Percentiles rank a stretch among this genome's conserved stretches.
phyloP scores from a whole-genome alignment of 2,113 vertebrate genomes.

The Callipepla californica region DNA sequence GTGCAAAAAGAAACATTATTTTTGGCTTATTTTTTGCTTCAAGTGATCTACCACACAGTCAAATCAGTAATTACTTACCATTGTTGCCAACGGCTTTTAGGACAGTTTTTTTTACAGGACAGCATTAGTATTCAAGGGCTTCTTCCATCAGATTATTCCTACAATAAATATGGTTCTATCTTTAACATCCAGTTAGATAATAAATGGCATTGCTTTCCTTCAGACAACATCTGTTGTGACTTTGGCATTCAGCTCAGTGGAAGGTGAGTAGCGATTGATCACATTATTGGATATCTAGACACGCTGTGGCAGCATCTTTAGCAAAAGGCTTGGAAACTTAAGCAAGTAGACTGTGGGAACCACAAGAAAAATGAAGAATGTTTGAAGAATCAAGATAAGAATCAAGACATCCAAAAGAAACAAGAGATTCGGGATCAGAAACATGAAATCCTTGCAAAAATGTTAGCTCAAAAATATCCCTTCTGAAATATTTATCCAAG shows the following conservation, averaged over 20 bases:
- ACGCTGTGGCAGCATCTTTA: not conserved
- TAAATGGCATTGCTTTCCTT: not conserved
- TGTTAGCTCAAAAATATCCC: not conserved
- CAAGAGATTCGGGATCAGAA: not conserved
- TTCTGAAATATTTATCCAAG: slow-evolving; percentile 12
- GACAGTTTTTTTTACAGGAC: not conserved
- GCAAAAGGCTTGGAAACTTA: not conserved
- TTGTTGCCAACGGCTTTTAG: not conserved
- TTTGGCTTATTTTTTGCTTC: not conserved
- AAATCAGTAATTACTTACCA: not conserved
- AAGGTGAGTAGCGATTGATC: not conserved
- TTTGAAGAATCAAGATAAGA: slow-evolving; percentile 32
- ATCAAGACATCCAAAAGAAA: slow-evolving; percentile 20
- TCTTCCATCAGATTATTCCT: not conserved
- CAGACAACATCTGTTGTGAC: not conserved
- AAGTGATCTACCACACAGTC: not conserved
- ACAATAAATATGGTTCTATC: not conserved
- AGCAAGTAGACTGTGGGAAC: not conserved
- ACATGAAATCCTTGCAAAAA: not conserved
- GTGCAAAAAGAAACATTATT: fast-evolving
- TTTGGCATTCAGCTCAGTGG: not conserved
- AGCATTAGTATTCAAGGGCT: not conserved
- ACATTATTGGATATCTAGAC: not conserved
- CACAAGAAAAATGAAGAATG: slow-evolving; percentile 33
- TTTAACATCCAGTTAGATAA: slow-evolving; percentile 2